Base-by-base conservation (phyloP, 2,888 invertebrate species). In the Tethea ocularis region DNA sequence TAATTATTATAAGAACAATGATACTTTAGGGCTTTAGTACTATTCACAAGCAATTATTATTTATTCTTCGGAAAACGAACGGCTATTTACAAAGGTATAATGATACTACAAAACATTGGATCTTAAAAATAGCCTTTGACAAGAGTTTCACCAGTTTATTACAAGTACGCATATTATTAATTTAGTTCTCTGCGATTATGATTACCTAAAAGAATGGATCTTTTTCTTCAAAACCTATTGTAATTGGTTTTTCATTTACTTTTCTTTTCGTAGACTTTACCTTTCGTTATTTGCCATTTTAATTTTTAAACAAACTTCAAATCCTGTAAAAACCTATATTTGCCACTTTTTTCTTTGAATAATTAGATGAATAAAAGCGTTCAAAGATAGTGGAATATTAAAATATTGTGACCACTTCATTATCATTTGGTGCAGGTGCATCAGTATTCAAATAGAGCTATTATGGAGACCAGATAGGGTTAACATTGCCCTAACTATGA, bases 361-460 rank as follows among this genome's bases (percentile, higher is more conserved):
- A 54, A 29, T 24, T 20, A 13, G 22, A 55, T 20, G 36, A 41
- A 15, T 36, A 11, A 22, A 22, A 20, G 46, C 20, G 13, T 24
- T 59, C 61, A 62, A 65, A 58, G 60, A 53, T 52, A 41, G 41
- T 41, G 51, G 33, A 61, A 64, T 67, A 67, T 67, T 68, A 67
- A 69, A 69, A 69, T 72, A 71, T 68, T 67, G 59, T 71, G 72
- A 75, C 70, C 57, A 61, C 61, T 75, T 67, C 69, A 71, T 74
- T 77, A 75, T 69, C 73, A 68, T 70, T 71, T 63, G 62, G 56
- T 29, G 60, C 75, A 74, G 72, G 67, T 75, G 71, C 71, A 77
- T 73, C 75, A 73, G 66, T 63, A 76, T 77, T 73, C 69, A 66
- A 74, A 75, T 72, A 57, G 62, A 60, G 57, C 54, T 71, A 66